Percentiles rank a stretch among this genome's conserved stretches.
Conservation (phyloP, 2,888 invertebrate species). For the Stegana nigrithorax region DNA sequence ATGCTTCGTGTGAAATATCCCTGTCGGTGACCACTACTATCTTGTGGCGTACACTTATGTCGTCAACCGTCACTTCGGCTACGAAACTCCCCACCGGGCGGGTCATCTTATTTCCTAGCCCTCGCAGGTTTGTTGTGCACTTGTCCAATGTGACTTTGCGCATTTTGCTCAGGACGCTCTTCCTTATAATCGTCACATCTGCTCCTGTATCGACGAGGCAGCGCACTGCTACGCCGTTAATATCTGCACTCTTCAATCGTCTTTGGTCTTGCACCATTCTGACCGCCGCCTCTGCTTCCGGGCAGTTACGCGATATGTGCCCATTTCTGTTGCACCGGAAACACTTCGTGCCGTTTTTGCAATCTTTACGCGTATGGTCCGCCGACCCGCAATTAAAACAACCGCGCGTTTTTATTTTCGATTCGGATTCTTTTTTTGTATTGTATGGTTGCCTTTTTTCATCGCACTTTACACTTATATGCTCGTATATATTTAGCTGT, state of each 20-base stretch:
- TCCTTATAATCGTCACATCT: neutral
- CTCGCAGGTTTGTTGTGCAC: neutral
- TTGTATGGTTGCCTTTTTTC: too few species aligned
- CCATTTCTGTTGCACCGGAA: neutral
- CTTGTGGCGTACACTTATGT: neutral
- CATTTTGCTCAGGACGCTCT: neutral
- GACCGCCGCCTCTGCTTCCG: neutral
- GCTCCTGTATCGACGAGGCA: neutral
- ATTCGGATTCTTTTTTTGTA: too few species aligned
- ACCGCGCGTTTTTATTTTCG: too few species aligned
- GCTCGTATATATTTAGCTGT: neutral
- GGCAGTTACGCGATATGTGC: neutral
- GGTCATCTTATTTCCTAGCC: neutral
- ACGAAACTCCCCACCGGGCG: neutral
- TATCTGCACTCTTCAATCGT: too few species aligned
- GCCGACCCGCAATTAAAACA: conserved; percentile 2
- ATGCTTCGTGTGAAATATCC: too few species aligned
- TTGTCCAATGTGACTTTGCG: neutral
- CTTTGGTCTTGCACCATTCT: too few species aligned
- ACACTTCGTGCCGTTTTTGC: neutral
- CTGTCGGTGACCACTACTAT: neutral
- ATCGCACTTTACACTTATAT: too few species aligned
- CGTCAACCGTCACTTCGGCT: neutral
- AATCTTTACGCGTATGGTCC: neutral
- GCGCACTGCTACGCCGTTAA: neutral